Evolutionary conservation across 2,888 invertebrate genomes (phyloP), one percentile per base, ranked within the genome.

Genomic region (Rambutsinella grinnellia): DNA sequence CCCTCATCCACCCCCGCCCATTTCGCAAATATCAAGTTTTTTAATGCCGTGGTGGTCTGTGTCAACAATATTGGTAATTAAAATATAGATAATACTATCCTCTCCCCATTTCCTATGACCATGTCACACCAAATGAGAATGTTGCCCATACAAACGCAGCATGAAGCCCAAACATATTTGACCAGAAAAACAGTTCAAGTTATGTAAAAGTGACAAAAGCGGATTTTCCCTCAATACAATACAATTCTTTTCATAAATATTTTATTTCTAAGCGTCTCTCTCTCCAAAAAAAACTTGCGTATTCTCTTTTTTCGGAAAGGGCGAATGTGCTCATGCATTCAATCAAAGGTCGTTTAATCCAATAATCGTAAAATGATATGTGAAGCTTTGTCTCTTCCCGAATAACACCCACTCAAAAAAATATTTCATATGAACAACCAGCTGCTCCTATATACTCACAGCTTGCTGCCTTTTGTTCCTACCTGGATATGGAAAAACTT

Each of bases 341-440:
- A 56, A 27, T 47, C 56, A 62, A 75, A 61, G 75, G 67, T 68
- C 68, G 54, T 65, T 74, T 75, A 76, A 76, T 76, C 76, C 76
- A 76, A 76, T 76, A 76, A 76, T 76, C 69, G 68, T 76, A 62
- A 76, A 76, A 76, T 69, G 76, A 76, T 76, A 76, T 19, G 36
- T 36, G 13, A 13, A 36, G 36, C 36, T 5, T 36, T 54, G 56
- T n/a, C 56, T 56, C 56, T 49, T 49, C 10, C 36, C 36, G 36
- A 36, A n/a, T n/a, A 8, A 54, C 54, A 49, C 21, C 17, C 56
- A 56, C 24, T n/a, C 56, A 56, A 56, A 56, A 56, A 56, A 56
- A 56, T 56, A 24, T 10, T 2, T 23, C 6, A 13, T 8, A 21
- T 54, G 54, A 8, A 54, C 56, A n/a, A 49, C n/a, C 56, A 36